phyloP scores from a whole-genome alignment of 2,797 vertebrate species.

The Serranus cabrilla region DNA sequence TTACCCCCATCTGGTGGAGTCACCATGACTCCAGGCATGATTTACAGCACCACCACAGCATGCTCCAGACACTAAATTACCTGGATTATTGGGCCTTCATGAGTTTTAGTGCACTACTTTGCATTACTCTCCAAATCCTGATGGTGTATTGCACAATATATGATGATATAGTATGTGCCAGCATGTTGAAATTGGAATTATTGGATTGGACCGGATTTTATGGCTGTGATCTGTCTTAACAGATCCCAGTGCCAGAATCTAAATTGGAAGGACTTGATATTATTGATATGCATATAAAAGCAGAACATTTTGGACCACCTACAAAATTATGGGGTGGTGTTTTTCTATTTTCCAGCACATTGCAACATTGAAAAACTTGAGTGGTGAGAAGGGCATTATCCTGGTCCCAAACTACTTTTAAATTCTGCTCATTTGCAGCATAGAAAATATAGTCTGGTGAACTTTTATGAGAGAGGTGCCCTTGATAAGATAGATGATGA shows the following conservation, averaged over 20 bases:
- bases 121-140: slow-evolving; percentile 75
- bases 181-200: slow-evolving; percentile 78
- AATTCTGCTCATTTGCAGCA: slow-evolving; percentile 24
- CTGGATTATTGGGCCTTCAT: slow-evolving; percentile 84
- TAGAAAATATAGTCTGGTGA: slow-evolving; percentile 10
- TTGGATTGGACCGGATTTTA: slow-evolving; percentile 76
- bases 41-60: slow-evolving; percentile 80
- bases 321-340: slow-evolving; percentile 28
- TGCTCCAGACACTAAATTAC: slow-evolving; percentile 84
- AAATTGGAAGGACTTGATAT: slow-evolving; percentile 74
- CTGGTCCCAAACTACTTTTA: slow-evolving; percentile 8
- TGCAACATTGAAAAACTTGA: slow-evolving; percentile 22
- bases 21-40: slow-evolving; percentile 78
- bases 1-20: slow-evolving; percentile 81
- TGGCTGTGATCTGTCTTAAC: slow-evolving; percentile 74
- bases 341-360: slow-evolving; percentile 44
- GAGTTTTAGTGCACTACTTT: slow-evolving; percentile 82
- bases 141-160: slow-evolving; percentile 70
- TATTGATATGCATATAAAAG: slow-evolving; percentile 77
- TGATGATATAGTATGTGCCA: slow-evolving; percentile 79
- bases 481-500: slow-evolving; percentile 35
- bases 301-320: slow-evolving; percentile 55
- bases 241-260: slow-evolving; percentile 63
- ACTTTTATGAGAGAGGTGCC: slow-evolving; percentile 17
- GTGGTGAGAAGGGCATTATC: slow-evolving; percentile 7